Conservation (phyloP, 2,888 invertebrate species). For the Calliopum simillimum region DNA sequence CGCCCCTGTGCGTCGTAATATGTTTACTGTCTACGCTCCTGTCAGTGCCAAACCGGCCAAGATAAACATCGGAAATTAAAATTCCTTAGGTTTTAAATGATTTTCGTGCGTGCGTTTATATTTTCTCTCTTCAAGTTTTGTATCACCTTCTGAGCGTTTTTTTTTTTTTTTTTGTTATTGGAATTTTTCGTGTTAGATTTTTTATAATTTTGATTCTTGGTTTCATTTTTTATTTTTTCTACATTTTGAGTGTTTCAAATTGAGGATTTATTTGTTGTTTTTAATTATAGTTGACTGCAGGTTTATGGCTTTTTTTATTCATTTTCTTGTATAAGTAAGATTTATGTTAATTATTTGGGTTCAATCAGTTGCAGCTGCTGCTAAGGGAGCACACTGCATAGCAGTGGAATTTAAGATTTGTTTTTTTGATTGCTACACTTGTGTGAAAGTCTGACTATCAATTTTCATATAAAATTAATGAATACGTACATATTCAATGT, state of each 20-base stretch:
- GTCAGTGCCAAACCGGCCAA: slow-evolving; percentile 26
- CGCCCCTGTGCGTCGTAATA: slow-evolving; percentile 25
- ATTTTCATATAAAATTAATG: too few relatives aligned
- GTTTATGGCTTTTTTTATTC: too few relatives aligned
- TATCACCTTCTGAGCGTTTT: too few relatives aligned
- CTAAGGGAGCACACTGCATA: too few relatives aligned
- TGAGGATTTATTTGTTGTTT: background rate
- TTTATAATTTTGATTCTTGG: slow-evolving; percentile 21
- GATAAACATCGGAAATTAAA: slow-evolving; percentile 63
- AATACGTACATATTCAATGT: too few relatives aligned
- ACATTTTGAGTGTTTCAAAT: background rate
- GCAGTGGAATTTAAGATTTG: too few relatives aligned
- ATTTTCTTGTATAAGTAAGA: background rate
- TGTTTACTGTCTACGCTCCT: slow-evolving; percentile 19
- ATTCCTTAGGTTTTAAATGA: slow-evolving; percentile 59
- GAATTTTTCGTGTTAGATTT: background rate
- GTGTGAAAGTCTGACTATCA: too few relatives aligned
- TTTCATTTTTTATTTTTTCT: slow-evolving; percentile 10
- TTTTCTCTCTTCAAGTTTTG: slow-evolving; percentile 7
- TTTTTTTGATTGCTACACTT: too few relatives aligned
- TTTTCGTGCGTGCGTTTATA: slow-evolving; percentile 21
- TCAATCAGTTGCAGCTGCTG: background rate
- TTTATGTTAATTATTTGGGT: slow-evolving; percentile 3
- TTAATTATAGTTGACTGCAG: too few relatives aligned
- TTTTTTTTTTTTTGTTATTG: slow-evolving; percentile 11